Percentiles rank a stretch among this genome's conserved stretches.
phyloP scores from a whole-genome alignment of 2,113 vertebrate genomes.

The Toxotes jaculatrix region DNA sequence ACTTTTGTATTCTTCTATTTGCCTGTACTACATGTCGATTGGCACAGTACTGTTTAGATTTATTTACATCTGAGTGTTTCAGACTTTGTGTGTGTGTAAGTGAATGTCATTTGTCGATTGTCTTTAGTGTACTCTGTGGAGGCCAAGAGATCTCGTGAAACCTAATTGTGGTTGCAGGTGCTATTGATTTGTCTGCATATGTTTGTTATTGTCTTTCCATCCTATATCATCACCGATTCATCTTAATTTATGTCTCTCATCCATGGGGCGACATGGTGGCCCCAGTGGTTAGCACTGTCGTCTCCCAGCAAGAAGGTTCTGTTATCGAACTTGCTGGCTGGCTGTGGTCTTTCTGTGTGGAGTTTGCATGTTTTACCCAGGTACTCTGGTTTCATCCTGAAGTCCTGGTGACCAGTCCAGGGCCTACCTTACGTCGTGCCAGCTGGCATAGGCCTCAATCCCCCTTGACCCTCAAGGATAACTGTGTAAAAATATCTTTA shows the following conservation, averaged over 20 bases:
- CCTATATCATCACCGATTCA: not conserved
- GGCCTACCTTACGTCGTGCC: no score
- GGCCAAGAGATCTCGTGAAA: constrained; percentile 29
- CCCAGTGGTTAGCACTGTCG: not conserved
- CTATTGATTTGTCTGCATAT: constrained; percentile 44
- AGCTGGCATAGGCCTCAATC: not conserved
- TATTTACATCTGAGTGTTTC: not conserved
- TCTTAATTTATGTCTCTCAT: constrained; percentile 11
- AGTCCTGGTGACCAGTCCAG: no score
- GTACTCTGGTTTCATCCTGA: not conserved
- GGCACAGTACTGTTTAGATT: not conserved
- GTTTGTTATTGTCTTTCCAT: constrained; percentile 5
- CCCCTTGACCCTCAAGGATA: not conserved
- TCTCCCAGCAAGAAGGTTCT: not conserved
- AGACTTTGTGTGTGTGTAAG: constrained; percentile 4
- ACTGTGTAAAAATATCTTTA: not conserved
- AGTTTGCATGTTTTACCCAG: no score
- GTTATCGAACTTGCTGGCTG: not conserved
- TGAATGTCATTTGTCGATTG: constrained; percentile 34
- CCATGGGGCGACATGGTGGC: not conserved
- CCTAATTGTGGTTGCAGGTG: constrained; percentile 48
- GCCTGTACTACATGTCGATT: not conserved
- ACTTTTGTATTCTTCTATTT: not conserved
- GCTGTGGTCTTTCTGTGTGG: not conserved
- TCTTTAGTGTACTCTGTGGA: not conserved